Evolutionary conservation across 2,113 vertebrate species (phyloP).

Genomic region (Ophiodon elongatus): DNA sequence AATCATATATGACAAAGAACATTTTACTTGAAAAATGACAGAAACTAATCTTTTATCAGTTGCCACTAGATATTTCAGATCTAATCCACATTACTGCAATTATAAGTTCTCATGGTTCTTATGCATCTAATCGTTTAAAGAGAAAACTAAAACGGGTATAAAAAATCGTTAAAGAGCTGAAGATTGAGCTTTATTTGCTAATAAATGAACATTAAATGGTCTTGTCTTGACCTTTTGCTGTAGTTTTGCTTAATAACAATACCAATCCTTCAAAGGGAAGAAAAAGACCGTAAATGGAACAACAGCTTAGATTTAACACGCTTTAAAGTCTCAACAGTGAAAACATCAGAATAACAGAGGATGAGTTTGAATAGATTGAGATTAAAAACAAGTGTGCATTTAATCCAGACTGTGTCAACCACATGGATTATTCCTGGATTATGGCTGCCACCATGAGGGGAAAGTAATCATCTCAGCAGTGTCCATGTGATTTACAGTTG

Average conservation of each 20-base stretch:
- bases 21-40: neutral
- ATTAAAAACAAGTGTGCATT: conserved; percentile 1
- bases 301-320: neutral
- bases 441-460: conserved; percentile 6
- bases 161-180: neutral
- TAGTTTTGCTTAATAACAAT: neutral
- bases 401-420: conserved; percentile 28
- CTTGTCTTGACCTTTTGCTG: neutral
- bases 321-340: neutral
- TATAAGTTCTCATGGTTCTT: neutral
- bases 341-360: neutral
- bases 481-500: conserved; percentile 58
- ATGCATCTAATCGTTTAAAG: neutral
- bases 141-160: neutral
- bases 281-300: neutral
- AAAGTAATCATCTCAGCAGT: conserved; percentile 15
- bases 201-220: neutral
- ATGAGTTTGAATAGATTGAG: neutral
- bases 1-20: neutral
- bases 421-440: conserved; percentile 14
- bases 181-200: neutral
- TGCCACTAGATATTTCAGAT: neutral
- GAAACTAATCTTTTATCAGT: neutral
- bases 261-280: too few relatives aligned
- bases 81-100: neutral